These are phyloP conservation scores for Takifugu rubripes DNA, from an alignment of 2,797 vertebrate genomes.

Conservation along the genomic window DNA sequence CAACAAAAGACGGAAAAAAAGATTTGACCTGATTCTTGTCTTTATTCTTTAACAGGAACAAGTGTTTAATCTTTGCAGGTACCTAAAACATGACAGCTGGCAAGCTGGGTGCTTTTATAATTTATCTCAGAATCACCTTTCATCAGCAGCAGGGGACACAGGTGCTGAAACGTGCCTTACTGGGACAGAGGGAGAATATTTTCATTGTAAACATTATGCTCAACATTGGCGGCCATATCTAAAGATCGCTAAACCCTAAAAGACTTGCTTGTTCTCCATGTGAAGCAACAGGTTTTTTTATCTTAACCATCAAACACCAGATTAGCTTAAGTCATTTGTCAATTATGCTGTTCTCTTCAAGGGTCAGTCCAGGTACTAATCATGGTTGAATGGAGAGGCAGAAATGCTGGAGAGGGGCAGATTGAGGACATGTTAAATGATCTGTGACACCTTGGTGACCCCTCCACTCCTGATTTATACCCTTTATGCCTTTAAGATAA, in stretches of 20 bases:
- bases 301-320: conserved; percentile 44
- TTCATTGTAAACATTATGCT: conserved; percentile 36
- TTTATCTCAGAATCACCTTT: conserved; percentile 40
- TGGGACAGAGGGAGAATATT: conserved; percentile 19
- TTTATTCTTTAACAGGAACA: conserved; percentile 30
- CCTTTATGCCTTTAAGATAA: conserved; percentile 58
- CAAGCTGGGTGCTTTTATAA: conserved; percentile 48
- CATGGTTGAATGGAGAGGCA: conserved; percentile 45
- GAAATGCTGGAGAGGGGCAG: conserved; percentile 32
- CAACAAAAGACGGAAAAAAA: conserved; percentile 24
- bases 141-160: conserved; percentile 39
- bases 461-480: conserved; percentile 45
- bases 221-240: neutral
- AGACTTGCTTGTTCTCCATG: conserved; percentile 16
- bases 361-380: conserved; percentile 41
- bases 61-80: conserved; percentile 37
- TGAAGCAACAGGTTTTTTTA: conserved; percentile 11
- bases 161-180: conserved; percentile 36
- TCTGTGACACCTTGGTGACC: conserved; percentile 41
- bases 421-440: conserved; percentile 51
- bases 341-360: conserved; percentile 48
- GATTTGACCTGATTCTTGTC: conserved; percentile 9
- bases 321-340: conserved; percentile 60
- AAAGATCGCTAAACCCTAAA: neutral
- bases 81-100: conserved; percentile 50